Evolutionary conservation across 1,140 invertebrate species (phyloP), one percentile per base, ranked within the genome.

Genomic region (Chironomus striatipennis): DNA sequence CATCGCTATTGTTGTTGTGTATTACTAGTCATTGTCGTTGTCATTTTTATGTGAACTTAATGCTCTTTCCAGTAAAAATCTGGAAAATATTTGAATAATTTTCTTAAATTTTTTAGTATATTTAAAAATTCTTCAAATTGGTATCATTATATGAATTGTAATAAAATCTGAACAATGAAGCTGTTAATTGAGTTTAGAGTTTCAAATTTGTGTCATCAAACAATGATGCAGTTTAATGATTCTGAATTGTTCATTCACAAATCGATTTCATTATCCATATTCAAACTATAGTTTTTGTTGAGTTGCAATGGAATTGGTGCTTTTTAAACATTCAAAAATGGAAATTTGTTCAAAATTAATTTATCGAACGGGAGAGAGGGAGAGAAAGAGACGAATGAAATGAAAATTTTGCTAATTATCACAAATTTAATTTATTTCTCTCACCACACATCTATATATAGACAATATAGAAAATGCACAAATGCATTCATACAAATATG

Each of bases 371-470:
- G 15, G 12, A 57, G 12, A 12, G 47, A 15, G 47, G 15, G 12
- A 57, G 47, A 15, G 12, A 34, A 57, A 47, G 43, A 57, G 47
- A 57, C 5, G 24, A 34, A 34, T 34, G 24, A 34, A 34, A 34
- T 34, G 24, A 34, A 34, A 57, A n/a, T 57, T 57, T 57, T 15
- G 47, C 47, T 57, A 57, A 57, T 57, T 57, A 57, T 15, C 47
- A 57, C 47, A 57, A 57, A 57, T 57, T 57, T 57, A 57, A 57
- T 57, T 57, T 57, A 57, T 57, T 57, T 57, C 47, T 15, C 12
- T 57, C 15, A n/a, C 47, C 12, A 12, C 47, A 57, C 47, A 57
- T 57, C n/a, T n/a, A 15, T 5, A 15, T 5, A 15, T 15, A 57
- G 9, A 57, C 10, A 57, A 34, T 34, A 5, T 5, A n/a, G n/a